Conservation (phyloP, 2,888 invertebrate species). For the Cosmia trapezina region DNA sequence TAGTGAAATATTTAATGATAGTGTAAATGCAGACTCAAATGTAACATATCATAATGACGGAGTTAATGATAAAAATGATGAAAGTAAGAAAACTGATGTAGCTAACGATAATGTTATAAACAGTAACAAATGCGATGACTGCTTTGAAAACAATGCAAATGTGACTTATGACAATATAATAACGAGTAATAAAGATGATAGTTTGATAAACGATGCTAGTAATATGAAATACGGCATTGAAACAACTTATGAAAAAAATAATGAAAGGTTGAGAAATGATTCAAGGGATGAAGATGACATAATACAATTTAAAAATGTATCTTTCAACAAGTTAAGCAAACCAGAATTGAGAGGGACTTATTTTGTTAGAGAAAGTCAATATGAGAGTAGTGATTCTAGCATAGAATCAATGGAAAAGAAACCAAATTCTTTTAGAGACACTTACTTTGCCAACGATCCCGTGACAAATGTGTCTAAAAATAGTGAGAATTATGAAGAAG, state of each 20-base stretch:
- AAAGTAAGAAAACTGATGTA: constrained; percentile 13
- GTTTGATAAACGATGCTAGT: background rate
- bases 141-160: constrained; percentile 36
- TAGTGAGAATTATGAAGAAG: constrained; percentile 25
- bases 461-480: constrained; percentile 39
- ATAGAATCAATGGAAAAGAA: constrained; percentile 41
- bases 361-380: constrained; percentile 57
- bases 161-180: constrained; percentile 30
- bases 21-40: constrained; percentile 30
- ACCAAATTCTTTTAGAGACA: constrained; percentile 60
- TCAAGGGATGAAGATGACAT: constrained; percentile 7
- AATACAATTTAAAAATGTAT: constrained; percentile 46
- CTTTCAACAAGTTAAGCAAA: constrained; percentile 20
- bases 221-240: constrained; percentile 5
- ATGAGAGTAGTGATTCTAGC: constrained; percentile 21
- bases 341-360: constrained; percentile 58
- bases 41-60: constrained; percentile 34
- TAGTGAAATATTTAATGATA: constrained; percentile 13
- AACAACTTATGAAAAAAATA: constrained; percentile 16
- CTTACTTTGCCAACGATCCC: constrained; percentile 67
- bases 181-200: constrained; percentile 23
- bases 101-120: constrained; percentile 27
- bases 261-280: constrained; percentile 22
- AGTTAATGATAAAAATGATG: constrained; percentile 21
- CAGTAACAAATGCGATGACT: constrained; percentile 39